A percentile compares a stretch with the other conserved stretches of the same genome.
phyloP scores from a whole-genome alignment of 2,888 invertebrate species.

The Trichopoda pennipes region DNA sequence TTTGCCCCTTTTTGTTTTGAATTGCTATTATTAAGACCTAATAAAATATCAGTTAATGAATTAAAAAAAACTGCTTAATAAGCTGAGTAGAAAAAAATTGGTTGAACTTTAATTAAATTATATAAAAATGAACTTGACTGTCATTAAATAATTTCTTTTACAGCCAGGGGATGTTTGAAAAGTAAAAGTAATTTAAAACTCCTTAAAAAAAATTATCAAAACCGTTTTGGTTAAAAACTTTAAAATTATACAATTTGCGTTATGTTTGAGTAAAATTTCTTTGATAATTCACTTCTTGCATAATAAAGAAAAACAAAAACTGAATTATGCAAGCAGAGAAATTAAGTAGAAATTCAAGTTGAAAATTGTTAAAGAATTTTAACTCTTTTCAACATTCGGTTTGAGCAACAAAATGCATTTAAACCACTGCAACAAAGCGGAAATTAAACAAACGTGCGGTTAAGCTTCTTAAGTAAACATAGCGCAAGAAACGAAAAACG shows the following conservation, averaged over 20 bases:
- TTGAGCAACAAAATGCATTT: constrained; percentile 69
- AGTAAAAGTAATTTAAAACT: constrained; percentile 34
- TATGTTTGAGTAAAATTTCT: constrained; percentile 25
- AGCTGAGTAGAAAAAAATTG: background rate
- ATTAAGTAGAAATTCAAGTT: constrained; percentile 42
- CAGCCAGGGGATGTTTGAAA: background rate
- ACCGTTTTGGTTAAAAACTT: background rate
- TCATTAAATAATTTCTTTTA: constrained; percentile 11
- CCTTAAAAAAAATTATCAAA: background rate
- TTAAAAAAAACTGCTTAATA: constrained; percentile 35
- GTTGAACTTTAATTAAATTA: constrained; percentile 31
- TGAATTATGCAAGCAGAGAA: constrained; percentile 56
- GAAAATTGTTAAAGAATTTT: constrained; percentile 2
- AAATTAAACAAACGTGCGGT: constrained; percentile 64
- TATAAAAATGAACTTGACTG: constrained; percentile 63
- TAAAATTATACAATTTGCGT: constrained; percentile 23
- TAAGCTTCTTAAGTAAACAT: constrained; percentile 59
- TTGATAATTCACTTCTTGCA: background rate
- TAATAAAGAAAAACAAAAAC: background rate
- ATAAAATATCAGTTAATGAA: constrained; percentile 7
- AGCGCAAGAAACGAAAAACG: constrained; percentile 63
- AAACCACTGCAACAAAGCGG: constrained; percentile 71
- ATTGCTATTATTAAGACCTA: too few species aligned
- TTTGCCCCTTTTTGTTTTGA: too few species aligned
- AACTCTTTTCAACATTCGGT: background rate